Evolutionary conservation across 2,888 invertebrate species (phyloP), one percentile per base, ranked within the genome.

Genomic region (Syrista parreyssii): DNA sequence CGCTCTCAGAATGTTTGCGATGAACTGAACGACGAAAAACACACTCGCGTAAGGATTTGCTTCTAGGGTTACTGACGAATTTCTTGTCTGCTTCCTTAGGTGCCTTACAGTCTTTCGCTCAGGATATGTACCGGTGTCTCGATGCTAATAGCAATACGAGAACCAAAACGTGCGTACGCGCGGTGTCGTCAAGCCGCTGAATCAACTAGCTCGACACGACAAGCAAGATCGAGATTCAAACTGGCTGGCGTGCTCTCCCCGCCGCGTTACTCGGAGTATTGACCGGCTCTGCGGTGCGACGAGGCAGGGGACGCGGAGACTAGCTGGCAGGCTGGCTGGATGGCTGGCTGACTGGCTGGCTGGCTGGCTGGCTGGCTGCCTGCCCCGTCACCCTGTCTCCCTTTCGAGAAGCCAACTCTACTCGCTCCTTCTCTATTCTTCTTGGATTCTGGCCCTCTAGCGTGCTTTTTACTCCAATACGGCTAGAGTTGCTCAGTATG

Each of bases 211-310:
- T 71, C 71, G 71, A 33, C 31, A 71, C 71, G 71, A 71, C 71
- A 32, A 71, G 71, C 71, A 33, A 71, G 71, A 71, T 71, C 71
- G 71, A 71, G 71, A 71, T 71, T 71, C 71, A 71, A 33, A 33
- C 71, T 71, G 83, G 81, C 74, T 83, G 83, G 81, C 82, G 85
- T 86, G 83, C 83, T 86, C 84, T 86, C 84, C 84, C 84, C 87
- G 86, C 86, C 88, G 88, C 89, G 87, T 84, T 86, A 83, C 86
- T 84, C 89, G 88, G 90, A 90, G 90, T 90, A 90, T 90, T 90
- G 90, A 90, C 90, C 90, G 90, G 90, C 89, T 88, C 88, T 85
- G 34, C 30, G 76, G 34, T 72, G 75, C 36, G 75, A 72, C 76
- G 76, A 73, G 78, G 73, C 75, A 55, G 55, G 55, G 55, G 55